These are phyloP conservation scores for Adelognathus sp. DNA, from an alignment of 2,888 invertebrate species.

Conservation along the genomic window DNA sequence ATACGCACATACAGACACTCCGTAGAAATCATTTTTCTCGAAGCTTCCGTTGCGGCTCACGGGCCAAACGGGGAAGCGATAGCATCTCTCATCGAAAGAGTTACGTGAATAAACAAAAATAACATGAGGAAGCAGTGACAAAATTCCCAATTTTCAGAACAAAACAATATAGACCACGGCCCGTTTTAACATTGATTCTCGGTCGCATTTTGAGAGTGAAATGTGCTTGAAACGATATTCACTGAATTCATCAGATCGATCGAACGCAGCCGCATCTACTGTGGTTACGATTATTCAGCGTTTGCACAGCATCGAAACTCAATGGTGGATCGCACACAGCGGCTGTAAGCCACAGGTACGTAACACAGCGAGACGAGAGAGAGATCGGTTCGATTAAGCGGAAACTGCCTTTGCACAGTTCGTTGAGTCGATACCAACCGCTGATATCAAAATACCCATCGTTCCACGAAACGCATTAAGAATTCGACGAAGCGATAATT, in stretches of 20 bases:
- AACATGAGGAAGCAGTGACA: no score
- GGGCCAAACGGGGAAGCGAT: no score
- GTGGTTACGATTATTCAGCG: slow-evolving; percentile 72
- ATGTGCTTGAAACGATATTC: no score
- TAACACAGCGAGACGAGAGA: not conserved
- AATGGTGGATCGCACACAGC: slow-evolving; percentile 21
- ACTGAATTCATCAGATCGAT: slow-evolving; percentile 73
- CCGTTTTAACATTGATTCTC: no score
- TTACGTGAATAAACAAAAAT: no score
- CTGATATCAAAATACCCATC: not conserved
- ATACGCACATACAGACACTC: no score
- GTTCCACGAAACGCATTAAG: not conserved
- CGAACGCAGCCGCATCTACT: slow-evolving; percentile 76
- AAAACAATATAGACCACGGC: no score
- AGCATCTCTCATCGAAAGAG: no score
- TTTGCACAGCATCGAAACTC: slow-evolving; percentile 55
- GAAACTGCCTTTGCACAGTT: slow-evolving; percentile 20
- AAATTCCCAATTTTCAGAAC: no score
- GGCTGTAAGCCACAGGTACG: slow-evolving; percentile 5
- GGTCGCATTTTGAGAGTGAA: no score
- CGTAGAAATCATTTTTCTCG: no score
- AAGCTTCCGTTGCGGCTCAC: no score
- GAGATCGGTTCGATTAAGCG: slow-evolving; percentile 7
- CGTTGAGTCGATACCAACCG: slow-evolving; percentile 12
- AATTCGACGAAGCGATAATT: slow-evolving; percentile 3